Evolutionary conservation across 2,888 invertebrate species (phyloP), one percentile per base, ranked within the genome.

Genomic region (Mamestra brassicae): DNA sequence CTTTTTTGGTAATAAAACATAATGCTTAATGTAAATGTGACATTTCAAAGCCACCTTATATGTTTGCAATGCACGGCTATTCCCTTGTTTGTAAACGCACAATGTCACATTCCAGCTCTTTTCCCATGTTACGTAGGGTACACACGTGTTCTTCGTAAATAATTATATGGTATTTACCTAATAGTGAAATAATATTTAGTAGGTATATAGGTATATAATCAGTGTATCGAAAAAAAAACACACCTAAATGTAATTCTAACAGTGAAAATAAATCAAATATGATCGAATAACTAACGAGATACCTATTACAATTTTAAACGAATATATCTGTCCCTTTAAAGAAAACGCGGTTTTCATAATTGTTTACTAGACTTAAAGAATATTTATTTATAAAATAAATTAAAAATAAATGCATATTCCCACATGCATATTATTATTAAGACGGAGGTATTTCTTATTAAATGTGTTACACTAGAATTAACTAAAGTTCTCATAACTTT

Each of bases 401-500:
- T n/a, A 42, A 7, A 42, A 7, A 42, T 42, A 42, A 0, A 13
- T 11, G 3, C 13, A 13, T 13, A 47, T 47, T 47, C 13, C 13
- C 7, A 4, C 6, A 38, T 5, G 8, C 4, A 42, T 42, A 42
- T 6, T 38, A 38, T 38, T 38, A 42, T 42, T 4, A 42, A 42
- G 42, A 42, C 42, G 42, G 1, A 38, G 3, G 0, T 26, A 26
- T 26, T 26, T 50, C 26, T 26, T 17, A 58, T 50, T 26, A 42
- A 50, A 58, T 2, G 1, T 1, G 45, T 74, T 58, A 1, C n/a
- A 74, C 26, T 26, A 3, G 54, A 17, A 45, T 45, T 10, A 54
- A 47, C 45, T 63, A 3, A 36, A 62, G 34, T 45, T 60, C 13
- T 34, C 34, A 26, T 76, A 82, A 63, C n/a, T n/a, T 74, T 52